Conservation (phyloP, 2,888 invertebrate genomes). For the Trisateles emortualis region DNA sequence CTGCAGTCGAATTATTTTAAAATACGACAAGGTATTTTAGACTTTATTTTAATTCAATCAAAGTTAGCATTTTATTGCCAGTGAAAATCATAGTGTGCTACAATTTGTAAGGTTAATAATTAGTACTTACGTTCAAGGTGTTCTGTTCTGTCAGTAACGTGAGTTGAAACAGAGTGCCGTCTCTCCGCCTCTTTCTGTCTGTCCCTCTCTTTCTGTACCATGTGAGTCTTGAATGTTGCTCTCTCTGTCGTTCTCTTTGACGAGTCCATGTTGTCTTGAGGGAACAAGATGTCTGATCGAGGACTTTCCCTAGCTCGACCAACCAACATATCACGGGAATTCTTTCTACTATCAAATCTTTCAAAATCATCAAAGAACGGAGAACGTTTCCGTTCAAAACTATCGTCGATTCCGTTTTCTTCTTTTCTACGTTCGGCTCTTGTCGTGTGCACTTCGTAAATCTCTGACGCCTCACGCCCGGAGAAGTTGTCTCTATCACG, state of each 20-base stretch:
- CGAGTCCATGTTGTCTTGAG: conserved; percentile 66
- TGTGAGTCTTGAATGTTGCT: conserved; percentile 91
- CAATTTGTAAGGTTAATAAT: too few species aligned
- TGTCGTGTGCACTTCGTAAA: conserved; percentile 79
- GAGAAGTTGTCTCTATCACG: conserved; percentile 74
- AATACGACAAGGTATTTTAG: too few species aligned
- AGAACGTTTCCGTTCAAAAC: conserved; percentile 74
- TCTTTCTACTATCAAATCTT: conserved; percentile 80
- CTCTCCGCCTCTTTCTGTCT: conserved; percentile 89
- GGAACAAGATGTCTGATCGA: conserved; percentile 74
- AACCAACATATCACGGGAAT: conserved; percentile 82
- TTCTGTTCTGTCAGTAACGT: conserved; percentile 90
- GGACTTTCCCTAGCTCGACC: conserved; percentile 79
- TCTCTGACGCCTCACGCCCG: conserved; percentile 79
- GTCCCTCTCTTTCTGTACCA: conserved; percentile 89
- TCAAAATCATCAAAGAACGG: conserved; percentile 80
- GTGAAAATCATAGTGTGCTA: not conserved
- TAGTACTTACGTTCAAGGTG: conserved; percentile 79
- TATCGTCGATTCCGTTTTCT: conserved; percentile 70
- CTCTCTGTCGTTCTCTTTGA: conserved; percentile 78
- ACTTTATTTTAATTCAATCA: too few species aligned
- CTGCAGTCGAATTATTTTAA: too few species aligned
- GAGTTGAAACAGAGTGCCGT: conserved; percentile 91
- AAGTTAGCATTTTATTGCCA: not conserved
- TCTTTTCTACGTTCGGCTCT: conserved; percentile 72